Evolutionary conservation across 2,797 vertebrate genomes (phyloP), one percentile per base, ranked within the genome.

Genomic region (Rallus crepitans): DNA sequence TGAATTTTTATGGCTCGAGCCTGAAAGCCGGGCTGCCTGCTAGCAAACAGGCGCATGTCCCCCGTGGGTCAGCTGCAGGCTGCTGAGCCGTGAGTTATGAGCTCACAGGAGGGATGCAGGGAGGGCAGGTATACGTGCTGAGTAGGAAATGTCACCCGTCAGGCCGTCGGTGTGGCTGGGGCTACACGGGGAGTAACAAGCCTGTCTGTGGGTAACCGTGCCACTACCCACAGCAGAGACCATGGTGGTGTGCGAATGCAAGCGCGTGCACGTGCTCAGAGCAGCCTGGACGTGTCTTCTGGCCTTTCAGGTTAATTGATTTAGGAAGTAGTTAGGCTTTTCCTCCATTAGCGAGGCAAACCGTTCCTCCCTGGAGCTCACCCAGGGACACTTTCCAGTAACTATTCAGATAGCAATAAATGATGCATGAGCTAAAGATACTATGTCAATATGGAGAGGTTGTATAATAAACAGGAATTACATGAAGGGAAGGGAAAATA

Each of bases 241-340:
- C 68, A 3, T 53, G 48, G 77, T 0, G 27, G 75, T 50, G 68
- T 30, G 79, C 0, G 11, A 75, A 24, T 6, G 25, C 18, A 77
- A 61, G 42, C 2, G 0, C 33, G 21, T 39, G 59, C 57, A 27
- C 1, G 0, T 60, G 55, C 63, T 59, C 47, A 56, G 73, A 91
- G 82, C 59, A 83, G 60, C 81, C 55, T 40, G 82, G 48, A 40
- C 1, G 1, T 85, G 75, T 84, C 66, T 94, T 13, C 88, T 95
- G 88, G 90, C 84, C 92, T 94, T 60, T 90, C 37, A 45, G 87
- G 88, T 63, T 97, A 96, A 97, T 97, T 96, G 96, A 96, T 97
- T 97, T 96, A 96, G 97, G 97, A 97, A 97, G 90, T 94, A 77
- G 92, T 97, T 97, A 94, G 85, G 56, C 45, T 94, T 96, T 97